Base-by-base conservation (phyloP, 2,113 vertebrate species). In the Oreochromis aureus region DNA sequence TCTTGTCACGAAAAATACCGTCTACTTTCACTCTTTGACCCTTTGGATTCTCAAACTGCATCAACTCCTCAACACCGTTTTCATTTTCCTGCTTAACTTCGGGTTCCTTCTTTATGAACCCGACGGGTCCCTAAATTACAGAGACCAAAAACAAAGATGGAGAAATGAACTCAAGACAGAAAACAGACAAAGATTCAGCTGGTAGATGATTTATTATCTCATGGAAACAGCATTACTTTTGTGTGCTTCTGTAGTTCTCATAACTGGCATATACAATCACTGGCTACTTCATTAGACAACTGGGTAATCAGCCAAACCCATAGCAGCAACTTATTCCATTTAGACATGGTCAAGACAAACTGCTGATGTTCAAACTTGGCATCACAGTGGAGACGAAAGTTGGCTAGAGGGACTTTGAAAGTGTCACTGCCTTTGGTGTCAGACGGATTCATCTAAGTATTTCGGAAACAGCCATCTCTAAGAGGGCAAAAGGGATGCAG, bases 1-100 rank as follows among this genome's bases (percentile, higher is more conserved):
- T 3, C 53, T 1, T 10, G 4, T 24, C 10, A 10, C 10, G 4
- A 46, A 87, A 46, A 5, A 39, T 1, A 15, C 1, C 0, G 2
- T 84, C 44, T 8, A 3, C 19, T 41, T 89, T 83, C 4, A 32
- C 1, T 10, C 1, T 32, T 18, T 34, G 13, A 10, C 24, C 24
- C 16, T 79, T 7, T 3, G 66, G 58, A 46, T 90, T 46, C 16
- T 58, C 54, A 1, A 11, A 5, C 18, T 32, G 15, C 7, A 3
- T 32, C 6, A 10, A 2, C 12, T 19, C 12, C 18, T 56, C 13
- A 4, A 4, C 7, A 1, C 12, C 1, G 2, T 11, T 41, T 32
- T 36, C 10, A 7, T 13, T 6, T 15, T 82, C 13, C 5, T 41
- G 10, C 1, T 5, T 0, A 11, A 78, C 4, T n/a, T 69, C 4